phyloP scores from a whole-genome alignment of 2,113 vertebrate genomes.

The Aptenodytes patagonicus region DNA sequence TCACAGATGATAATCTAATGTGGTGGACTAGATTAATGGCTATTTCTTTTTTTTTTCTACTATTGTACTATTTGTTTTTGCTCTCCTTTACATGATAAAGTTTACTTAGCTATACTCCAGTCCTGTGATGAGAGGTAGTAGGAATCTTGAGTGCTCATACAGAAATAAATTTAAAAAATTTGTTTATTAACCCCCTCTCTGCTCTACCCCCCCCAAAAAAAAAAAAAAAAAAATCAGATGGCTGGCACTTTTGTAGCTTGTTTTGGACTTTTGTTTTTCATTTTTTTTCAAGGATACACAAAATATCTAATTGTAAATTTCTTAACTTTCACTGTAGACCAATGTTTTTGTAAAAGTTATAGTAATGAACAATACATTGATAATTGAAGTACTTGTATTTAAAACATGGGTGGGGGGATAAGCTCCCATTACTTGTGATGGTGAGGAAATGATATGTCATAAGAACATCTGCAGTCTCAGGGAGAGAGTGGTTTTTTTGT shows the following conservation, averaged over 20 bases:
- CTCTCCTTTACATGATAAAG: neutral
- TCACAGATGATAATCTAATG: neutral
- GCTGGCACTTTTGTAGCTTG: neutral
- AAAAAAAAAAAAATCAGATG: neutral
- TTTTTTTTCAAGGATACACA: neutral
- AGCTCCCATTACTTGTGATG: neutral
- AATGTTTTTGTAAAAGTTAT: neutral
- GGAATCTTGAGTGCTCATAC: neutral
- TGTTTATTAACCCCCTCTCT: neutral
- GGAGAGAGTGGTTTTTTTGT: no score
- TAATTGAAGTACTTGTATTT: neutral
- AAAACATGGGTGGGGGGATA: neutral
- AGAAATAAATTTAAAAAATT: neutral
- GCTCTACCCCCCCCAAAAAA: neutral
- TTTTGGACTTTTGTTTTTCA: neutral
- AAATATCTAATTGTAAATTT: neutral
- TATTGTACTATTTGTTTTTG: neutral
- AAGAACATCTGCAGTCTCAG: neutral
- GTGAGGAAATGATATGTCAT: neutral
- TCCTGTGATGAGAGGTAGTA: neutral
- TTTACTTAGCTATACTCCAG: neutral
- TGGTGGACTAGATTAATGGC: neutral
- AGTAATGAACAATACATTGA: neutral
- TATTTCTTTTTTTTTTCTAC: neutral
- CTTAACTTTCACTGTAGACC: neutral